Evolutionary conservation across 2,888 invertebrate genomes (phyloP), one percentile per base, ranked within the genome.

Genomic region (Cheilosia grossa): DNA sequence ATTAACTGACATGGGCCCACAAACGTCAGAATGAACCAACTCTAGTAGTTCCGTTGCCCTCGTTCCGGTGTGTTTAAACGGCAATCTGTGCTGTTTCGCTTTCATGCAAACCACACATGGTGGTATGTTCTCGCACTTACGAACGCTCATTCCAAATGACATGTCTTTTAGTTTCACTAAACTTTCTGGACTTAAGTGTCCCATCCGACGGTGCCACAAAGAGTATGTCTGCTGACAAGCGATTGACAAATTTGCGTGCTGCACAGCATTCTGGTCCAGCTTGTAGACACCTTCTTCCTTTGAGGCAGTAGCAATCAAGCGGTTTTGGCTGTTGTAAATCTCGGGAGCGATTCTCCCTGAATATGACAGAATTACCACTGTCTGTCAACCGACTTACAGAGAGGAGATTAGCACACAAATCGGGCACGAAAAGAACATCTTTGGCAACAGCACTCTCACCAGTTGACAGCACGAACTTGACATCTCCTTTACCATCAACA

Each of bases 381-480:
- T 40, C 51, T 51, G 61, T 61, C n/a, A 72, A 51, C 13, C 33
- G 61, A n/a, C 72, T 72, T 0, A 72, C 61, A n/a, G n/a, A 40
- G 73, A 73, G 54, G 10, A 73, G 54, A 73, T 70, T 59, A 1
- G 61, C 53, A 19, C 53, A 72, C 17, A 72, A 27, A 40, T 47
- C 53, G 2, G 72, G 54, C 13, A 63, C 19, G 24, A 63, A 54
- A 47, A 44, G 47, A 53, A 73, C 61, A 44, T 63, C 98, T 6
- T 54, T 54, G 2, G n/a, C 63, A 51, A 40, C 42, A 61, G 21
- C 44, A 42, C 10, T 17, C 13, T 59, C 19, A 59, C 59, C 30
- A 17, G 53, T 30, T 9, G 53, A 72, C 19, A 72, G 61, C 30
- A 9, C 4, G 30, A 53, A n/a, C 24, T 51, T 53, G 0, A 72